These are phyloP conservation scores for Aplodontia rufa DNA, from an alignment of 2,113 vertebrate species.

Conservation along the genomic window DNA sequence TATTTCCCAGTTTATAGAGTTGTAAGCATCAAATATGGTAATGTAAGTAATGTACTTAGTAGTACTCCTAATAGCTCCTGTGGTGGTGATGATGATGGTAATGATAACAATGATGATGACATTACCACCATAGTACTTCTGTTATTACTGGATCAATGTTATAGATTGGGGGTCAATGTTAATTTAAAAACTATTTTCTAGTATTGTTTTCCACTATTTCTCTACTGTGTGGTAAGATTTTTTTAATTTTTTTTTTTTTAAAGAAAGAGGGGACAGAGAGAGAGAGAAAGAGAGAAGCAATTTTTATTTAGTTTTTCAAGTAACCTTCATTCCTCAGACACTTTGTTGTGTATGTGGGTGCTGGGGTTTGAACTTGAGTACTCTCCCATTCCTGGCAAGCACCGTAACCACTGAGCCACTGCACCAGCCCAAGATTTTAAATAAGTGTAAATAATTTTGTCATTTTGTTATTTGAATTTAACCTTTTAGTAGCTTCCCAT, in stretches of 20 bases:
- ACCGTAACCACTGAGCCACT: no score
- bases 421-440: no score
- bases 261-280: no score
- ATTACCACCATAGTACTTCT: neutral
- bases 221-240: neutral
- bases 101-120: neutral
- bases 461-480: constrained; percentile 37
- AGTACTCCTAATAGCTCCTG: neutral
- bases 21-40: constrained; percentile 1
- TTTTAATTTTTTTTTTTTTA: no score
- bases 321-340: no score
- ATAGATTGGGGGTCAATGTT: neutral
- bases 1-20: neutral
- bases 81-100: neutral
- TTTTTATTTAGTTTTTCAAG: no score
- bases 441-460: constrained; percentile 38
- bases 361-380: no score
- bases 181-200: neutral
- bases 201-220: constrained; percentile 5
- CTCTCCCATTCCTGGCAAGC: no score
- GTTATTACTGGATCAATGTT: neutral
- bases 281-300: no score
- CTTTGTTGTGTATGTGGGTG: no score
- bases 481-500: constrained; percentile 20
- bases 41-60: neutral